Base-by-base conservation (phyloP, 1,140 invertebrate genomes). In the Chlorops oryzae region DNA sequence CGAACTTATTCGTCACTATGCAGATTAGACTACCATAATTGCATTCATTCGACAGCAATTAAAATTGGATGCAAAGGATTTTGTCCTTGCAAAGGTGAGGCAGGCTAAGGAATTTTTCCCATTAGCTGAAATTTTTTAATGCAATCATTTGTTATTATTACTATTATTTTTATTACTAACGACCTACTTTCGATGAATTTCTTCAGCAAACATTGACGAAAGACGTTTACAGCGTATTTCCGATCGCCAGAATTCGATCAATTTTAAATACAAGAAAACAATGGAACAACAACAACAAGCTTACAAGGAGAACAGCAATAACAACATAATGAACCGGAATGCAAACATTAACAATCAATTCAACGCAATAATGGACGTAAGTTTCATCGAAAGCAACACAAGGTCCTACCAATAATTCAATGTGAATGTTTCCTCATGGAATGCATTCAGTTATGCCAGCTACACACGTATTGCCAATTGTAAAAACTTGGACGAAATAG, bases 1-100 rank as follows among this genome's bases (percentile, higher is more conserved):
- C 81, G 85, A 59, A 93, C 91, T n/a, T 93, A 93, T 77, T 92
- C 88, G 67, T 92, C 90, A 45, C 78, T 87, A 44, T 93, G 90
- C 73, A 81, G 89, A 55, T 77, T 94, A 58, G 86, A 92, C 73
- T 91, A 92, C 74, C 88, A 92, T 77, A 94, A 93, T 75, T 94
- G 91, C 75, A 87, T 93, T 72, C 87, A 91, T 73, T 74, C 74
- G 40, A 83, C 84, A 24, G 77, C 78, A 54, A 82, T 93, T 61
- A 81, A 79, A 60, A 82, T 90, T 15, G 77, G 78, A 20, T 93
- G 90, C 74, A 88, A 87, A 76, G 90, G 89, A 72, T 92, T 92
- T 74, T 93, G 90, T 63, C 90, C 90, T 3, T 92, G 90, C 73
- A 87, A 87, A 62, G 68, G 68, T 70, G 62, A 66, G 62, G 28